These are phyloP conservation scores for Nothoprocta pentlandii DNA, from an alignment of 2,113 vertebrate species.

Conservation along the genomic window DNA sequence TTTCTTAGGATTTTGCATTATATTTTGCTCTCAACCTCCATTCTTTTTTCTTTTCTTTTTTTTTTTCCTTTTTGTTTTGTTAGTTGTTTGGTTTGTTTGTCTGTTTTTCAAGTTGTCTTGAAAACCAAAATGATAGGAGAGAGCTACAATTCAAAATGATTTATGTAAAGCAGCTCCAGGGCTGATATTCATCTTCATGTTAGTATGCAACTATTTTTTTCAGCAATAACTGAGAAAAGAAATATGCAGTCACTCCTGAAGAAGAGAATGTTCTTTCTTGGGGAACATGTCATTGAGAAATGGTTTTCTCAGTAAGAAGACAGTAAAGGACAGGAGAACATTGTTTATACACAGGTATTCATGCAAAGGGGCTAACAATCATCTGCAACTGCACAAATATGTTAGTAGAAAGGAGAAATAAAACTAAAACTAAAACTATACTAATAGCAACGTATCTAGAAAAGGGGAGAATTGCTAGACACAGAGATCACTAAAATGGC, in stretches of 20 bases:
- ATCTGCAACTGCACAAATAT: conserved; percentile 8
- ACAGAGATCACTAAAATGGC: not conserved
- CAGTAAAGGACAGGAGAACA: not conserved
- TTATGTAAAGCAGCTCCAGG: not conserved
- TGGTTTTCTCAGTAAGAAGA: not conserved
- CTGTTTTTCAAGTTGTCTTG: not conserved
- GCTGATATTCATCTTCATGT: not conserved
- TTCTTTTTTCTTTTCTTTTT: no score
- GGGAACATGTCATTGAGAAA: not conserved
- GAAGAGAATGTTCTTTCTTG: not conserved
- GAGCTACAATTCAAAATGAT: conserved; percentile 52
- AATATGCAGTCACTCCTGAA: not conserved
- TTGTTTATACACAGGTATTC: not conserved
- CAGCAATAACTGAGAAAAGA: conserved; percentile 60
- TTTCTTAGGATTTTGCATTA: not conserved
- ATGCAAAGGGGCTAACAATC: not conserved
- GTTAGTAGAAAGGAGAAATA: conserved; percentile 35
- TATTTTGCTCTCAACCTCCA: not conserved
- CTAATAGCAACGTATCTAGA: not conserved
- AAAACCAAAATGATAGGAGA: conserved; percentile 52
- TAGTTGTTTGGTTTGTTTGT: no score
- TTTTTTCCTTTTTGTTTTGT: no score
- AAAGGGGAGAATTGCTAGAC: not conserved
- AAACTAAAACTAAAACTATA: conserved; percentile 54
- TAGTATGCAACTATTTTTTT: conserved; percentile 59